Evolutionary conservation across 2,888 invertebrate species (phyloP), one percentile per base, ranked within the genome.

Genomic region (Ennomos quercinarius): DNA sequence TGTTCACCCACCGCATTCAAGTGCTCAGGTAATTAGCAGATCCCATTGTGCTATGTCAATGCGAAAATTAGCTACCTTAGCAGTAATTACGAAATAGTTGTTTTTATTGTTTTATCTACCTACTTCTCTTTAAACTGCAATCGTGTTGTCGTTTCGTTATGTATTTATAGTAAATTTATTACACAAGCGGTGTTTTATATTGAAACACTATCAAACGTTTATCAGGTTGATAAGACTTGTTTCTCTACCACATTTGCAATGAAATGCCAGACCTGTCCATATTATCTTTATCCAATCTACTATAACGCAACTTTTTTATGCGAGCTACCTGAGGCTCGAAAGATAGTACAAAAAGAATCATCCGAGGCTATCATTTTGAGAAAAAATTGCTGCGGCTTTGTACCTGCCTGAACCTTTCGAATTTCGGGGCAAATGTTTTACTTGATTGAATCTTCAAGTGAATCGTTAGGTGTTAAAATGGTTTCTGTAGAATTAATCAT

Each of bases 1-100:
- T 70, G 44, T 59, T 59, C 49, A 53, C 57, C 51, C 47, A 57
- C 66, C 57, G 53, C 53, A 61, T 64, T 61, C 63, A 53, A 61
- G 65, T 66, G 66, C 49, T 64, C 69, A 69, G 69, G 69, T 69
- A 69, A 69, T 69, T 67, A 69, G 57, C 61, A 44, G 58, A 62
- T 59, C 52, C 48, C 63, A 67, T 65, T 65, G 63, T 65, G 52
- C 60, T 64, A 54, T 62, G 67, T 57, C 61, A 64, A 61, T 69
- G 69, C 63, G 67, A 69, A 68, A 68, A 65, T 63, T 63, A 61
- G 59, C 61, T 58, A 61, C 59, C 59, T 51, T 45, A 52, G 53
- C 27, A 45, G 44, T 38, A 41, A 60, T 68, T 69, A 64, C 62
- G 65, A 63, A 66, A 68, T n/a, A n/a, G n/a, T 64, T 59, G 57